Evolutionary conservation across 2,888 invertebrate genomes (phyloP).

Genomic region (Cryptus armator): DNA sequence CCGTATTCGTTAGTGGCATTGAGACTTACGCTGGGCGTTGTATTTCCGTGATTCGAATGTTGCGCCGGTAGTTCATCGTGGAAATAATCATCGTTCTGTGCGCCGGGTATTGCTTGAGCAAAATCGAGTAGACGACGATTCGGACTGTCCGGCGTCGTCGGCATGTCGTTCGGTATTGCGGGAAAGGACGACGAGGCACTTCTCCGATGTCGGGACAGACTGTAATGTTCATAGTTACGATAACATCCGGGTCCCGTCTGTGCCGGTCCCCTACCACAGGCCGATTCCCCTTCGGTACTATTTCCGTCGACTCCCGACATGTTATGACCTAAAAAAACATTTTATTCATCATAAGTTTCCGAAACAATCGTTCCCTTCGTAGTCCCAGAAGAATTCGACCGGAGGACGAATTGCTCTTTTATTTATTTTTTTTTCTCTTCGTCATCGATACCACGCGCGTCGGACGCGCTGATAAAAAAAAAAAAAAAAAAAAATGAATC

Average conservation of each 20-base stretch:
- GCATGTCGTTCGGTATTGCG: conserved; percentile 82
- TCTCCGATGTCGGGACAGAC: conserved; percentile 85
- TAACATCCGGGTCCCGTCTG: conserved; percentile 92
- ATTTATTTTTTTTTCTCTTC: too few relatives aligned
- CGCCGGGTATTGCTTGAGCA: conserved; percentile 82
- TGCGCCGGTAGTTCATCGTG: conserved; percentile 82
- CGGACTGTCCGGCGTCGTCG: conserved; percentile 83
- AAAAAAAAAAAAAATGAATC: neutral
- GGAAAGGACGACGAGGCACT: conserved; percentile 86
- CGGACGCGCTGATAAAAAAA: neutral
- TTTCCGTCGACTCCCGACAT: conserved; percentile 95
- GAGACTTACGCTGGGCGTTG: conserved; percentile 83
- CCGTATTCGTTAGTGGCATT: neutral
- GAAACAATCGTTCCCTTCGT: neutral
- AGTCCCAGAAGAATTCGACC: conserved; percentile 15
- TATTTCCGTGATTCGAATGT: conserved; percentile 82
- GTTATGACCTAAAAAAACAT: conserved; percentile 91
- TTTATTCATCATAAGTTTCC: neutral
- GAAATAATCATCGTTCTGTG: conserved; percentile 82
- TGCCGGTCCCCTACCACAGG: conserved; percentile 88
- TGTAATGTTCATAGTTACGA: conserved; percentile 91
- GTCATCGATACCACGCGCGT: neutral
- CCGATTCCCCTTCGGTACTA: conserved; percentile 91
- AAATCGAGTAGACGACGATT: conserved; percentile 83
- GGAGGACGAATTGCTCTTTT: neutral